Evolutionary conservation across 2,888 invertebrate species (phyloP).

Genomic region (Gymnoscelis rufifasciata): DNA sequence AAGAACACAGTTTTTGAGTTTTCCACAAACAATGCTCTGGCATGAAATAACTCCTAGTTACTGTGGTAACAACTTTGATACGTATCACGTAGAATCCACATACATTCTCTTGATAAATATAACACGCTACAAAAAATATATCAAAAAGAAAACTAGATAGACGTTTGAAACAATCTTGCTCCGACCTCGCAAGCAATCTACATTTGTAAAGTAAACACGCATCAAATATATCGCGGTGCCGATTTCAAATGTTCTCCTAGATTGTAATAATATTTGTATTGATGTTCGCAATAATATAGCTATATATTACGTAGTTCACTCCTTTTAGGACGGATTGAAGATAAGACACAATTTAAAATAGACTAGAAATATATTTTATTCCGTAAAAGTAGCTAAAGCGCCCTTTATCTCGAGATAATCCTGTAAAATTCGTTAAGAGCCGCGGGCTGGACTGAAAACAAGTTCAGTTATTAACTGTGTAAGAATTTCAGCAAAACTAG

Average conservation of each 20-base stretch:
- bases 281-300: too few species aligned
- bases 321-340: too few species aligned
- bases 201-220: conserved; percentile 4
- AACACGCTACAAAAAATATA: neutral
- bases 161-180: conserved; percentile 1
- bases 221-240: neutral
- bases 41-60: conserved; percentile 17
- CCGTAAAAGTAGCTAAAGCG: too few species aligned
- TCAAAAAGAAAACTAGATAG: conserved; percentile 2
- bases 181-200: neutral
- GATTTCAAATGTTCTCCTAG: neutral
- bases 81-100: conserved; percentile 8
- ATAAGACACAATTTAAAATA: too few species aligned
- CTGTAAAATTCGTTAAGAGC: too few species aligned
- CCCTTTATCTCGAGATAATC: too few species aligned
- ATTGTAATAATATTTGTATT: neutral
- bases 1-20: conserved; percentile 15
- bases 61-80: conserved; percentile 12
- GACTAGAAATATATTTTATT: too few species aligned
- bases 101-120: conserved; percentile 4
- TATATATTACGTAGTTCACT: too few species aligned
- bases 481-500: too few species aligned
- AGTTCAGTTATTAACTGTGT: too few species aligned
- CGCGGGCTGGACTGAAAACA: too few species aligned
- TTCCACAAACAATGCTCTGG: conserved; percentile 15